A percentile compares a stretch with the other conserved stretches of the same genome.
Evolutionary conservation across 2,113 vertebrate species (phyloP).

Genomic region (Indri indri): DNA sequence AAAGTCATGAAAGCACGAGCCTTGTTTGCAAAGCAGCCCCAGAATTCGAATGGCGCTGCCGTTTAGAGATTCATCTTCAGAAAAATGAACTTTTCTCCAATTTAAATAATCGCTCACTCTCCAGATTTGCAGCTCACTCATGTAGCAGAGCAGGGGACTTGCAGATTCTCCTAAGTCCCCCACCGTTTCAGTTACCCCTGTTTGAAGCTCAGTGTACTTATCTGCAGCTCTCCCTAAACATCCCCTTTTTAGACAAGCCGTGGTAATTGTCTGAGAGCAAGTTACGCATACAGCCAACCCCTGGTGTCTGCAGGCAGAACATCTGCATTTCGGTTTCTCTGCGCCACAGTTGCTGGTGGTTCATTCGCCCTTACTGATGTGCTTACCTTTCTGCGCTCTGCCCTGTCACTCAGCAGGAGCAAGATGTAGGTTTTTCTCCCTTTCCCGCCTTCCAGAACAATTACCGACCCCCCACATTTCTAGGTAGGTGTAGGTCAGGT

Average conservation of each 20-base stretch:
- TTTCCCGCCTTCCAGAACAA: background rate
- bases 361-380: background rate
- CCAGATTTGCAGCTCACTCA: background rate
- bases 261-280: background rate
- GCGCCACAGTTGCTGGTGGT: background rate
- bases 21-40: conserved; percentile 44
- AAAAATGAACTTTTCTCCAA: conserved; percentile 44
- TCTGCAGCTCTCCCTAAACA: background rate
- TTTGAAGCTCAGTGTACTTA: background rate
- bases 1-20: conserved; percentile 47
- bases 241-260: background rate
- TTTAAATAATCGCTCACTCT: background rate
- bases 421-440: background rate
- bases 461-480: background rate
- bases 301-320: background rate
- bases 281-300: background rate
- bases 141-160: background rate
- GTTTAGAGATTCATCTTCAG: conserved; percentile 49
- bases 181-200: background rate
- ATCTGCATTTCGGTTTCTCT: background rate
- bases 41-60: conserved; percentile 47
- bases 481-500: background rate
- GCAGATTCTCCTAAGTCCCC: background rate
- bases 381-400: background rate
- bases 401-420: background rate